Evolutionary conservation across 1,140 invertebrate species (phyloP).

Genomic region (Aphidius ervi): DNA sequence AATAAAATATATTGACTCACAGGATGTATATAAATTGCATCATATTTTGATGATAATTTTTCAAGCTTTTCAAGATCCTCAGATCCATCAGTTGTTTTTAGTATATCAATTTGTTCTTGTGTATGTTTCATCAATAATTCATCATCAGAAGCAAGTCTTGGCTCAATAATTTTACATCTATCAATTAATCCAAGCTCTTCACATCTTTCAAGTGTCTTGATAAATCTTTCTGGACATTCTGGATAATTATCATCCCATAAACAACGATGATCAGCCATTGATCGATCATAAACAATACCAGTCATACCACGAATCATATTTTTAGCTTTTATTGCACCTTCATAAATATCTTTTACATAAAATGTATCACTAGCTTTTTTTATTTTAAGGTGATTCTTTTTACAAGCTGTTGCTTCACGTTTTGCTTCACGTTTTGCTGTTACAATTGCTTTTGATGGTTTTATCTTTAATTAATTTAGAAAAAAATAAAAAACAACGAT

Average conservation of each 20-base stretch:
- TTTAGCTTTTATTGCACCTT: constrained; percentile 64
- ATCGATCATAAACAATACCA: constrained; percentile 73
- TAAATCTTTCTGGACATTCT: constrained; percentile 76
- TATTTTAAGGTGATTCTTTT: constrained; percentile 32
- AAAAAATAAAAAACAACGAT: background rate
- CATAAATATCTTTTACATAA: constrained; percentile 43
- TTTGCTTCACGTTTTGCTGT: constrained; percentile 46
- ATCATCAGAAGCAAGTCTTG: constrained; percentile 64
- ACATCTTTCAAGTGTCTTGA: constrained; percentile 68
- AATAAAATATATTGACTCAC: constrained; percentile 52
- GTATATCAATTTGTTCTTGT: constrained; percentile 59
- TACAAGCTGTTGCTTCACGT: constrained; percentile 40
- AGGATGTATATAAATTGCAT: constrained; percentile 82
- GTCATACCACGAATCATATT: constrained; percentile 59
- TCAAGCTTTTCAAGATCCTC: constrained; percentile 63
- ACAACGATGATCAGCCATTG: constrained; percentile 74
- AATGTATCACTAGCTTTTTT: constrained; percentile 21
- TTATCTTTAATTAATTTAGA: constrained; percentile 32
- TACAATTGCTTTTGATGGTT: constrained; percentile 44
- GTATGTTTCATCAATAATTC: constrained; percentile 69
- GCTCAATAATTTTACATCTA: constrained; percentile 60
- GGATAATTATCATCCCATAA: constrained; percentile 80
- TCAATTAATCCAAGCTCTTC: constrained; percentile 67
- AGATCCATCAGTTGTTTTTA: constrained; percentile 61
- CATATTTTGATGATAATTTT: constrained; percentile 71